These are phyloP conservation scores for Calameuta filiformis DNA, from an alignment of 2,888 invertebrate species.

Conservation along the genomic window DNA sequence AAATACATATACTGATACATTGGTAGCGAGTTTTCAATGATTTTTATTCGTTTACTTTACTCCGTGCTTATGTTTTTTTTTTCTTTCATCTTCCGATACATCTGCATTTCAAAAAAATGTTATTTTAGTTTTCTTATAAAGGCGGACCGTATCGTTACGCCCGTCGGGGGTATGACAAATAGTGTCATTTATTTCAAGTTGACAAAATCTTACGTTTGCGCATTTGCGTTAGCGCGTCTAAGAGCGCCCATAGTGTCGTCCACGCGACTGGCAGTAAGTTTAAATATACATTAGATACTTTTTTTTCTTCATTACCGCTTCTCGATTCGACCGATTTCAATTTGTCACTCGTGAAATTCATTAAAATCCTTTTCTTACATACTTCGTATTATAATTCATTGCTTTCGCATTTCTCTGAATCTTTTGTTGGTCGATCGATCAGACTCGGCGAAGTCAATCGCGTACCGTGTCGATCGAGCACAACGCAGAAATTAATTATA, in stretches of 20 bases:
- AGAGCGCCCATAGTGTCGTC: conserved; percentile 3
- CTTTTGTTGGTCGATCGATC: neutral
- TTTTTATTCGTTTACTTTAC: conserved; percentile 18
- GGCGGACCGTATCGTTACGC: neutral
- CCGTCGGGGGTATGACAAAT: neutral
- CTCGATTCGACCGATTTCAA: neutral
- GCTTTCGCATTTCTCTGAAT: neutral
- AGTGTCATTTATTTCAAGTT: neutral
- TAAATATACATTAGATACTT: neutral
- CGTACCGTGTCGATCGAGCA: neutral
- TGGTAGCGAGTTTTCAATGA: conserved; percentile 15
- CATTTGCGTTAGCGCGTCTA: neutral
- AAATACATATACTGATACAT: conserved; percentile 20
- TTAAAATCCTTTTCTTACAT: neutral
- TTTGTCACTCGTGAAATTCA: neutral
- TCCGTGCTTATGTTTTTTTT: conserved; percentile 12
- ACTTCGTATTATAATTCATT: neutral
- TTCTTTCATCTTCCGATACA: conserved; percentile 25
- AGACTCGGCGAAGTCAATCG: neutral
- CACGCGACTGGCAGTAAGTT: conserved; percentile 23
- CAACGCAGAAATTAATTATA: neutral
- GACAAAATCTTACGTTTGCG: neutral
- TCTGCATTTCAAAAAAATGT: neutral
- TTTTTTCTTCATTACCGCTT: neutral
- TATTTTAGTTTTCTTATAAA: neutral